Evolutionary conservation across 2,888 invertebrate species (phyloP).

Genomic region (Dicycla oo): DNA sequence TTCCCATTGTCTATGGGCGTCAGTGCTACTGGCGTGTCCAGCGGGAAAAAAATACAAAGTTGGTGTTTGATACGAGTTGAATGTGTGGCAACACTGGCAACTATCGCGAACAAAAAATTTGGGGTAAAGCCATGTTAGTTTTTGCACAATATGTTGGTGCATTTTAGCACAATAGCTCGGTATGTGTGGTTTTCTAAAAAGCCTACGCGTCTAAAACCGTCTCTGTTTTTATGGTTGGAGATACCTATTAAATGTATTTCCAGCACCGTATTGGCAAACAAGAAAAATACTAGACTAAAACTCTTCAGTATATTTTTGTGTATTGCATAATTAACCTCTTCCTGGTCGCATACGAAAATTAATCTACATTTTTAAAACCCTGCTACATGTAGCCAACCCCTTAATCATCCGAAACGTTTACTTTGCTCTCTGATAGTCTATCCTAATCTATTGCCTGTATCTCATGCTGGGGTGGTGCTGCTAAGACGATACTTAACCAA

Average conservation of each 20-base stretch:
- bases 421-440: no score
- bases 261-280: neutral
- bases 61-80: conserved; percentile 48
- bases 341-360: no score
- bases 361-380: no score
- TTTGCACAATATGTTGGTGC: conserved; percentile 34
- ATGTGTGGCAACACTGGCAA: conserved; percentile 51
- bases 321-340: neutral
- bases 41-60: conserved; percentile 56
- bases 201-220: conserved; percentile 21
- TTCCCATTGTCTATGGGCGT: conserved; percentile 67
- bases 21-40: conserved; percentile 57
- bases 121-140: conserved; percentile 26
- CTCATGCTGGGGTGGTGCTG: no score
- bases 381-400: no score
- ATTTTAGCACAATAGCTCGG: conserved; percentile 33
- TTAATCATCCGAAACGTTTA: no score
- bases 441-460: no score
- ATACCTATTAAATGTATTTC: conserved; percentile 28
- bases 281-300: neutral
- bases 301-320: neutral
- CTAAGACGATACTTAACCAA: no score
- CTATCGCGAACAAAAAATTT: conserved; percentile 52
- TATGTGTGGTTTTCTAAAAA: conserved; percentile 22
- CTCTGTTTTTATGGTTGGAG: conserved; percentile 18